Conservation (phyloP, 2,888 invertebrate species). For the Bhutanitis thaidina region DNA sequence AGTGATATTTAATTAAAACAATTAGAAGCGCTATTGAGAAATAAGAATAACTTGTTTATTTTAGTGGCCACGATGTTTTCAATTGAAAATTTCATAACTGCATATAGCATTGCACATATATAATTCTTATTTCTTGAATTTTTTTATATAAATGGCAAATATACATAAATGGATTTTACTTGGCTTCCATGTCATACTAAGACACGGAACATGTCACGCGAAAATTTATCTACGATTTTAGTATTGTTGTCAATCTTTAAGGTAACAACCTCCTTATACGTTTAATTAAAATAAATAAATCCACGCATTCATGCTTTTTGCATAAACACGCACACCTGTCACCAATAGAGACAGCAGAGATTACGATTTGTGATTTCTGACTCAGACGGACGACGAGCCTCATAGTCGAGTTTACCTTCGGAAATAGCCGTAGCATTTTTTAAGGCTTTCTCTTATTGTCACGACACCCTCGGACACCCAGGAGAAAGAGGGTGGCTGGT, state of each 20-base stretch:
- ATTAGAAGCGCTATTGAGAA: background rate
- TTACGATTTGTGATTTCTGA: no score
- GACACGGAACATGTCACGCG: constrained; percentile 2
- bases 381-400: no score
- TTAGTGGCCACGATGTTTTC: background rate
- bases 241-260: background rate
- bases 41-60: background rate
- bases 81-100: constrained; percentile 9
- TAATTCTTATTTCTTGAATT: constrained; percentile 2
- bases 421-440: no score
- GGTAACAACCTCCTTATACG: constrained; percentile 1
- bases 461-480: no score
- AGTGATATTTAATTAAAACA: background rate
- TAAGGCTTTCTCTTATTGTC: no score
- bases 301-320: no score
- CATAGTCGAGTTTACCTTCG: no score
- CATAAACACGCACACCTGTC: no score
- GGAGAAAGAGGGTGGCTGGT: no score
- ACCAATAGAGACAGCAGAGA: no score
- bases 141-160: constrained; percentile 17
- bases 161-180: constrained; percentile 7
- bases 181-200: constrained; percentile 5
- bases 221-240: background rate
- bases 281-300: no score
- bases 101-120: constrained; percentile 8